Evolutionary conservation across 2,888 invertebrate genomes (phyloP), one percentile per base, ranked within the genome.

Genomic region (Ophioninae sp.): DNA sequence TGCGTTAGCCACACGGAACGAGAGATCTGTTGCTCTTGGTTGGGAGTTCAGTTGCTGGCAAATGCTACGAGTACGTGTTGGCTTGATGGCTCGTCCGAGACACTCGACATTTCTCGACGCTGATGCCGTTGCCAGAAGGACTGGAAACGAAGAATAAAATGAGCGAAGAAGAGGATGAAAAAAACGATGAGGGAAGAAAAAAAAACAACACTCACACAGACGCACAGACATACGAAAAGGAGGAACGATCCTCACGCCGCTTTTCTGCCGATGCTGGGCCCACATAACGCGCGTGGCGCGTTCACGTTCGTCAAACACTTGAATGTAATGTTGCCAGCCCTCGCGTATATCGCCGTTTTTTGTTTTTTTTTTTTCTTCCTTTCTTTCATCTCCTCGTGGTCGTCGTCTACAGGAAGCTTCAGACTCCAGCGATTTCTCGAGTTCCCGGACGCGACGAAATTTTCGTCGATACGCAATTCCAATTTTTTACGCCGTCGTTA

Each of bases 301-400:
- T 89, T 87, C 75, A 57, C 89, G 90, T 90, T 91, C 91, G 91
- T 92, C 91, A 92, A 92, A 91, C 92, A 91, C 92, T 92, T 89
- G 91, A 91, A 90, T 88, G 90, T 91, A 91, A 91, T 90, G 91
- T 91, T 91, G 90, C 91, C 73, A 81, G 77, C 64, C 67, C 79
- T 79, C 82, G 37, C 44, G 44, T 44, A 44, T 79, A 79, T 74
- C 74, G 76, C 50, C 57, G 62, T 62, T 68, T 72, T 68, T 30
- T 3, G 3, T 30, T 30, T 30, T 30, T 30, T 30, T 30, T 30
- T 30, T 30, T 3, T 30, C 61, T 77, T 30, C 61, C 73, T 65
- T 61, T 77, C 0, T 44, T 76, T 83, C 70, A 30, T 44, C n/a
- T 37, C 44, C 41, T 61, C 61, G 7, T 57, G 39, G 39, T 41